Conservation (phyloP, 1,140 invertebrate genomes). For the Drosophila chauvacae region DNA sequence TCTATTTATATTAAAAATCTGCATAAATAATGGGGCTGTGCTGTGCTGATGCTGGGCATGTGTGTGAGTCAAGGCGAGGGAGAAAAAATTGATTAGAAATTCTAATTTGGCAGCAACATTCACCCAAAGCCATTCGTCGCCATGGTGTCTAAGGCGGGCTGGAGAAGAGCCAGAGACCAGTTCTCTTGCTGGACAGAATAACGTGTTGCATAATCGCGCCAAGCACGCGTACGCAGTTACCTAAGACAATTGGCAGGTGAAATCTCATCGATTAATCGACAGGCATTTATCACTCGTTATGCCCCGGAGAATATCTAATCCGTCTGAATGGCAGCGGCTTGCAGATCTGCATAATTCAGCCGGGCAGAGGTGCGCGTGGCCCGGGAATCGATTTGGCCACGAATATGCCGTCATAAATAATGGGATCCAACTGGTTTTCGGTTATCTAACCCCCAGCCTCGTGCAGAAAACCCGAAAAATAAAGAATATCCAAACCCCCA, state of each 20-base stretch:
- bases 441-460: conserved; percentile 32
- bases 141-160: conserved; percentile 58
- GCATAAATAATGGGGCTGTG: conserved; percentile 39
- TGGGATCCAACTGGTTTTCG: conserved; percentile 57
- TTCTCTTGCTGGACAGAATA: conserved; percentile 19
- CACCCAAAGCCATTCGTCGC: conserved; percentile 41
- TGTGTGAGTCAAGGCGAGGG: conserved; percentile 55
- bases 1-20: conserved; percentile 15
- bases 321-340: conserved; percentile 6
- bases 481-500: conserved; percentile 5
- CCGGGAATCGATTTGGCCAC: conserved; percentile 11
- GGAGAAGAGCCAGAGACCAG: conserved; percentile 23
- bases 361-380: conserved; percentile 28
- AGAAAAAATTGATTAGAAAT: conserved; percentile 65
- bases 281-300: conserved; percentile 39
- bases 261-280: conserved; percentile 19
- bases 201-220: conserved; percentile 62
- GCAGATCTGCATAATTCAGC: conserved; percentile 52
- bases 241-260: conserved; percentile 9
- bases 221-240: conserved; percentile 31
- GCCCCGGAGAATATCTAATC: conserved; percentile 3
- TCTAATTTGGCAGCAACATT: conserved; percentile 58
- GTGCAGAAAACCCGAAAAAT: conserved; percentile 24
- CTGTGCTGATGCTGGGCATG: conserved; percentile 21
- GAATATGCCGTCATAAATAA: conserved; percentile 50